Percentiles rank a stretch among this genome's conserved stretches.
Evolutionary conservation across 2,113 vertebrate genomes (phyloP).

Genomic region (Climacteris rufus): DNA sequence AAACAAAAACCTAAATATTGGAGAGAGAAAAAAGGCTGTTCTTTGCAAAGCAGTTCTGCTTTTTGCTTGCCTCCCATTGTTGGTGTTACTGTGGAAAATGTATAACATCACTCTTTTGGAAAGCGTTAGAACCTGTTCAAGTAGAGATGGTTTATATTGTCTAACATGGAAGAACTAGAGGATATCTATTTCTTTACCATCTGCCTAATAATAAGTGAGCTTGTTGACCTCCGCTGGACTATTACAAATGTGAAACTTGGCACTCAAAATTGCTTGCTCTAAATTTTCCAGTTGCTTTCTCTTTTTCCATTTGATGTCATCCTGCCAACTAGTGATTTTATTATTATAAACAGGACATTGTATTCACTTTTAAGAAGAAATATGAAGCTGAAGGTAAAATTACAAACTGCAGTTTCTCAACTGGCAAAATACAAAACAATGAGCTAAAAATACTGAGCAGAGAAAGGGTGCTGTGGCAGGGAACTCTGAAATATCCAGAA

Average conservation of each 20-base stretch:
- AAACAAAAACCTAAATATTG: conserved; percentile 72
- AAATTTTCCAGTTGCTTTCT: conserved; percentile 82
- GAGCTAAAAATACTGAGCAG: conserved; percentile 78
- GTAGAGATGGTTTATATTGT: conserved; percentile 49
- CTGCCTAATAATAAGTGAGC: conserved; percentile 69
- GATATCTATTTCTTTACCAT: conserved; percentile 70
- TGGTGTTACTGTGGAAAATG: conserved; percentile 54
- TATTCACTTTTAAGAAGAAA: conserved; percentile 84
- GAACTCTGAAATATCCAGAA: conserved; percentile 58
- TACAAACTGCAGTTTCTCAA: conserved; percentile 75
- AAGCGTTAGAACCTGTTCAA: conserved; percentile 25
- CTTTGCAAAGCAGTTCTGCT: conserved; percentile 36
- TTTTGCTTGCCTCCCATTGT: conserved; percentile 63
- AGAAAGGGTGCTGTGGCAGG: conserved; percentile 67
- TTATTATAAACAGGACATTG: conserved; percentile 85
- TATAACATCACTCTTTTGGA: conserved; percentile 57
- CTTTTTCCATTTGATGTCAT: conserved; percentile 73
- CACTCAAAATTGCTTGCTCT: conserved; percentile 80
- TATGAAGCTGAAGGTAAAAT: conserved; percentile 81
- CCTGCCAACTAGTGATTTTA: conserved; percentile 82
- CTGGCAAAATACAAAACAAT: conserved; percentile 83
- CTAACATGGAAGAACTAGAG: conserved; percentile 51
- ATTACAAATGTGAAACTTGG: conserved; percentile 81
- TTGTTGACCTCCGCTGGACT: conserved; percentile 76
- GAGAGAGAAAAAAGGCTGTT: conserved; percentile 54